phyloP scores from a whole-genome alignment of 2,888 invertebrate genomes.

The Globia sparganii region DNA sequence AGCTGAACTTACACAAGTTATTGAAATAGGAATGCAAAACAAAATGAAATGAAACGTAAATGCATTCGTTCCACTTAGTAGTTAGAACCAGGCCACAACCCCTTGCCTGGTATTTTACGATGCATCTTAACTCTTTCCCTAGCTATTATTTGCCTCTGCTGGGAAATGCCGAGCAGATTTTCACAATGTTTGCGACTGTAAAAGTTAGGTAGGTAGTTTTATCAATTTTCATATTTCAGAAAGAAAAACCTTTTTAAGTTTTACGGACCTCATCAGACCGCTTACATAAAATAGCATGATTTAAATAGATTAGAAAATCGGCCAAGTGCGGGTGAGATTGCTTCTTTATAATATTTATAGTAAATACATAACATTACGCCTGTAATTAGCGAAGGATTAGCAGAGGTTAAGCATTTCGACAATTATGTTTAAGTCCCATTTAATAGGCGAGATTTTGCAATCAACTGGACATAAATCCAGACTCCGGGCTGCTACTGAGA shows the following conservation, averaged over 20 bases:
- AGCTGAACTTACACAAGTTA: constrained; percentile 27
- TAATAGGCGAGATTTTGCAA: too few relatives aligned
- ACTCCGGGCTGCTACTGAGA: background rate
- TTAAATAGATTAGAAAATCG: background rate
- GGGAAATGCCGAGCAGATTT: constrained; percentile 6
- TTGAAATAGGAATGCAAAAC: constrained; percentile 37
- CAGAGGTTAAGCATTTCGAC: background rate
- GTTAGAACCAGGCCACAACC: constrained; percentile 37
- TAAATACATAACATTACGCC: background rate
- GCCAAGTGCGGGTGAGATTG: too few relatives aligned
- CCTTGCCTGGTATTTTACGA: constrained; percentile 34
- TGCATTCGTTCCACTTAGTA: constrained; percentile 47
- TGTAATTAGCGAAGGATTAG: background rate
- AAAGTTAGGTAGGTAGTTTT: background rate
- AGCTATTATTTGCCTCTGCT: constrained; percentile 39
- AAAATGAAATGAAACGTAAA: constrained; percentile 53
- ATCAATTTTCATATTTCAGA: constrained; percentile 9
- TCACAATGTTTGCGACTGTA: background rate
- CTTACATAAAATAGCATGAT: background rate
- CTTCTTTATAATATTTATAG: too few relatives aligned
- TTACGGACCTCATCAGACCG: background rate
- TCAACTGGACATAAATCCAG: too few relatives aligned
- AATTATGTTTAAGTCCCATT: background rate
- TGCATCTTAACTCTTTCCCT: constrained; percentile 15
- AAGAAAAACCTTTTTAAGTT: background rate